These are phyloP conservation scores for Poeciliopsis turrubarensis DNA, from an alignment of 2,113 vertebrate species.

Conservation along the genomic window DNA sequence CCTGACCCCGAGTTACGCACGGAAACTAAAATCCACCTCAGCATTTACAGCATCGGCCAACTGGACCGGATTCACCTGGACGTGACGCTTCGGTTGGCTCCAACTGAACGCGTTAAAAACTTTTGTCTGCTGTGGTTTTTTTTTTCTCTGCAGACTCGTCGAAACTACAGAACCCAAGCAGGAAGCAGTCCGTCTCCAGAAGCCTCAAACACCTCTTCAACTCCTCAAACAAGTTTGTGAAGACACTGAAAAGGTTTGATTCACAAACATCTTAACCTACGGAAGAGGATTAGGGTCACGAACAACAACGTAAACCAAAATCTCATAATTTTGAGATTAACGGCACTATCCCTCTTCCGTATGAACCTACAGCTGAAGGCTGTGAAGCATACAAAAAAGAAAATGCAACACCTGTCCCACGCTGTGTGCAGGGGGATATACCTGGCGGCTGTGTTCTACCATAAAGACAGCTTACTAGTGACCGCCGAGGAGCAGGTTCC, in stretches of 20 bases:
- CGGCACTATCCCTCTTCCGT: too few relatives aligned
- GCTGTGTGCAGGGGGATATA: constrained; percentile 88
- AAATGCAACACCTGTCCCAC: not conserved
- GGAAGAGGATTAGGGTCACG: too few relatives aligned
- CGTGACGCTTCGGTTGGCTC: not conserved
- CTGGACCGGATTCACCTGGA: not conserved
- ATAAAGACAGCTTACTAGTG: constrained; percentile 94
- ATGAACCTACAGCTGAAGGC: not conserved
- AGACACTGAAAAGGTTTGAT: constrained; percentile 92
- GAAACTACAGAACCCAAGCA: constrained; percentile 91
- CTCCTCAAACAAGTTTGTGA: constrained; percentile 97
- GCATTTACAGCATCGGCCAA: too few relatives aligned
- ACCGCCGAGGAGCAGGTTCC: constrained; percentile 98
- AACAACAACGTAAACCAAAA: too few relatives aligned
- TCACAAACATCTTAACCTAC: too few relatives aligned
- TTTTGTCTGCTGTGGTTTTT: not conserved
- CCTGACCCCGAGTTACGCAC: constrained; percentile 14
- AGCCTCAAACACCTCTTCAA: constrained; percentile 98
- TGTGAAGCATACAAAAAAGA: not conserved
- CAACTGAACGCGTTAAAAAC: not conserved
- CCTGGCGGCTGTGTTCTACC: constrained; percentile 93
- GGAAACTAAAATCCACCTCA: not conserved
- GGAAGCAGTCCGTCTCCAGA: constrained; percentile 95
- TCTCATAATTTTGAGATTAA: too few relatives aligned
- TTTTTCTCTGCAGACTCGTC: constrained; percentile 80